Evolutionary conservation across 2,797 vertebrate genomes (phyloP), one percentile per base, ranked within the genome.

Genomic region (Eupleurogrammus muticus): DNA sequence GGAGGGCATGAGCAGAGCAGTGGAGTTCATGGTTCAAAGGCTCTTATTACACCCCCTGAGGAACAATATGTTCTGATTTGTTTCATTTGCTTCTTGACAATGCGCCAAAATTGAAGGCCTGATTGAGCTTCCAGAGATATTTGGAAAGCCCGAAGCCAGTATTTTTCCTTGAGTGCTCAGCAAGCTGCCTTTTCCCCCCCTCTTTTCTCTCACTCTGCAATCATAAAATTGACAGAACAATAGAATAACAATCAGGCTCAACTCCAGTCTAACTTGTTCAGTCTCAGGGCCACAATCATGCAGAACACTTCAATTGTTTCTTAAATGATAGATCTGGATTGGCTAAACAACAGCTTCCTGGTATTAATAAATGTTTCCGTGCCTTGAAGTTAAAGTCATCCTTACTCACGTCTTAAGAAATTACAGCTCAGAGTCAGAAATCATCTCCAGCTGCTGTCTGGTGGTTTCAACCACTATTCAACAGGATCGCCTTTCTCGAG

Each of bases 11-110:
- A 80, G 71, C 71, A 63, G 73, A 82, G 71, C 67, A 63, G 70
- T 55, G 55, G 49, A 65, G 65, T 80, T 81, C 83, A 59, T n/a
- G 82, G 80, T 79, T 85, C 68, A 73, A 70, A 88, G 65, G 66
- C 75, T 82, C 57, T 83, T 77, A 89, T 90, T 87, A 87, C 34
- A 11, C 60, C 79, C 76, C 65, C 79, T 14, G 68, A 80, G 82
- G 87, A 92, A 93, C 91, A 94, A 93, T 94, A 88, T 82, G 75
- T 82, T 87, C 90, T 93, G 92, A 94, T 94, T 94, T 89, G 87
- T 76, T 86, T 75, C 86, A 85, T 88, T 87, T 85, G 71, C 73
- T 84, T 90, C 72, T 82, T 83, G 90, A 92, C 90, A 90, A 92
- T 87, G 81, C 74, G 81, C 82, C 86, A 90, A 63, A 90, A 92